Evolutionary conservation across 1,140 invertebrate genomes (phyloP).

Genomic region (Euura lappo): DNA sequence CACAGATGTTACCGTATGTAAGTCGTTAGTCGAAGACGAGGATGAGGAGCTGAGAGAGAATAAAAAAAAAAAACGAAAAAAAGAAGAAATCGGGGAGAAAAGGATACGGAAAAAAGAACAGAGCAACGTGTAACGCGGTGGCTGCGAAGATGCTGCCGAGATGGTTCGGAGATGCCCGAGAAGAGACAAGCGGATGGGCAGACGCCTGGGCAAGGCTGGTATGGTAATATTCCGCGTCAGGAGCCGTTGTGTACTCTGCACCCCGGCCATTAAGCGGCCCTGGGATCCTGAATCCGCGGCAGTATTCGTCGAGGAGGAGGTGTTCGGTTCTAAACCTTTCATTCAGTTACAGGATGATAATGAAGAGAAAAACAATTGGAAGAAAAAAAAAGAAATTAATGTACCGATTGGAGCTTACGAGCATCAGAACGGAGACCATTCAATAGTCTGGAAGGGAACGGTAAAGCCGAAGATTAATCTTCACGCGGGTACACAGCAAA

Average conservation of each 20-base stretch:
- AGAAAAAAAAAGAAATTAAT: no score
- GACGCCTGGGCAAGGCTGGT: not conserved
- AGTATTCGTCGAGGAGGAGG: not conserved
- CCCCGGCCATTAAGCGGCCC: not conserved
- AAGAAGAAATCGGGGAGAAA: not conserved
- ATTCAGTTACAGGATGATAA: no score
- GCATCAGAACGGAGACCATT: no score
- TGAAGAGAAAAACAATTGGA: no score
- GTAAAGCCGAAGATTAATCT: no score
- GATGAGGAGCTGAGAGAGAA: no score
- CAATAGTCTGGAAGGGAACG: no score
- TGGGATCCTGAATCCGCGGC: not conserved
- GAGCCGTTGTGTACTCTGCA: not conserved
- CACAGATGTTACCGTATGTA: no score
- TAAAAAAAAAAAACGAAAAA: not conserved
- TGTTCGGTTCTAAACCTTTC: not conserved
- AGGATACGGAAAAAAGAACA: not conserved
- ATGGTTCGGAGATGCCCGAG: not conserved
- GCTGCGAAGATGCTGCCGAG: conserved; percentile 1
- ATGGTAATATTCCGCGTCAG: not conserved
- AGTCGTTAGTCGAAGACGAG: no score
- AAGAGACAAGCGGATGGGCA: not conserved
- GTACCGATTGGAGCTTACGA: no score
- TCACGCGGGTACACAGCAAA: not conserved
- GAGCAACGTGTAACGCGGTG: conserved; percentile 1